These are phyloP conservation scores for Cyphotilapia sp. DNA, from an alignment of 2,113 vertebrate genomes.

Conservation along the genomic window DNA sequence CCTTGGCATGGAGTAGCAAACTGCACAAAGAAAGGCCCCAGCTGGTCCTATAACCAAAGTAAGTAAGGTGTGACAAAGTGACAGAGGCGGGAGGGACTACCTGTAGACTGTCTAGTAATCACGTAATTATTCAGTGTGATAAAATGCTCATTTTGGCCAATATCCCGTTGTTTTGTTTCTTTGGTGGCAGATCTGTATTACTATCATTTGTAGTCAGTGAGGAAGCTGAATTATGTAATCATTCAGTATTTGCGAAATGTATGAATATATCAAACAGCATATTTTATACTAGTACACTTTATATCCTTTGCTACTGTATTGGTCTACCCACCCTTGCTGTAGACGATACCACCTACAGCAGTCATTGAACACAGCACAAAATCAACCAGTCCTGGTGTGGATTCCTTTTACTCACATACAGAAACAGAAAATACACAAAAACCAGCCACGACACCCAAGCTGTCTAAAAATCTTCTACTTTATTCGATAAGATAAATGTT, in stretches of 20 bases:
- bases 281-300: neutral
- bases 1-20: neutral
- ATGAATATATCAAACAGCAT: neutral
- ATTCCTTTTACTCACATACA: neutral
- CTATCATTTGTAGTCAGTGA: neutral
- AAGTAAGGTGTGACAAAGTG: neutral
- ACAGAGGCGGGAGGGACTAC: neutral
- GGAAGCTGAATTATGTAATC: neutral
- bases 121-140: neutral
- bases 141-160: neutral
- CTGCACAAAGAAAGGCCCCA: neutral
- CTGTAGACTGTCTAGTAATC: neutral
- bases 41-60: neutral
- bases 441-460: neutral
- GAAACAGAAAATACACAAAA: neutral
- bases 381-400: neutral
- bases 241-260: neutral
- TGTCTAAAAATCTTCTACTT: conserved; percentile 78
- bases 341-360: neutral
- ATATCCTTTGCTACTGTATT: neutral
- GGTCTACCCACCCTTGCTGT: neutral
- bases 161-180: neutral
- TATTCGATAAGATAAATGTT: conserved; percentile 73
- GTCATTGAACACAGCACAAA: neutral
- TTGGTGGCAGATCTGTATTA: neutral